Conservation (phyloP, 2,113 vertebrate species). For the Ictalurus furcatus region DNA sequence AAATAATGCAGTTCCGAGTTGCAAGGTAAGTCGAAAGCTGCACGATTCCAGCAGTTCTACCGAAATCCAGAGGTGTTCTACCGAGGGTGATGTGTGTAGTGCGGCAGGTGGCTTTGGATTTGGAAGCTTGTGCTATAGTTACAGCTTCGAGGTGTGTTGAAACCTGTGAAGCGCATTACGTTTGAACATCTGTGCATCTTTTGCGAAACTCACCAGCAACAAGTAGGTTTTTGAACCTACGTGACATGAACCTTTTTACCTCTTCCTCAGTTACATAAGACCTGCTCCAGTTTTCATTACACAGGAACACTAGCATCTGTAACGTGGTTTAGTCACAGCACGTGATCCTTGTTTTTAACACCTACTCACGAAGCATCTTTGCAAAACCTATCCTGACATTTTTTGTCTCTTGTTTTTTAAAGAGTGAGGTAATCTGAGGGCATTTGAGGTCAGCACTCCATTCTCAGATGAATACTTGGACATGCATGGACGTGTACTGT, state of each 20-base stretch:
- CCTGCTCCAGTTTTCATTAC: not conserved
- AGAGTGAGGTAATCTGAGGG: not conserved
- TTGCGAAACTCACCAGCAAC: no score
- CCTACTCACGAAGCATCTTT: not conserved
- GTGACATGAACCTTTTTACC: not conserved
- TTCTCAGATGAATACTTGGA: not conserved
- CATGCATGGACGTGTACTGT: not conserved
- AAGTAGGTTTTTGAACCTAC: not conserved
- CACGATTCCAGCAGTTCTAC: not conserved
- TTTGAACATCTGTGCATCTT: no score
- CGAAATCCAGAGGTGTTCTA: not conserved
- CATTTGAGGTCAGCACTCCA: not conserved
- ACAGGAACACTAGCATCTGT: not conserved
- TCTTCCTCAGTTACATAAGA: not conserved
- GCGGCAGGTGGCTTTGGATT: not conserved
- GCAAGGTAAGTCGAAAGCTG: not conserved
- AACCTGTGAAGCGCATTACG: no score
- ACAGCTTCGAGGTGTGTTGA: not conserved
- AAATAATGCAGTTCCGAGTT: not conserved
- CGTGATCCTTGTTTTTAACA: not conserved
- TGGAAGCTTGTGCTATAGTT: not conserved
- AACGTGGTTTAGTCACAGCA: not conserved
- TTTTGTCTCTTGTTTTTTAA: not conserved
- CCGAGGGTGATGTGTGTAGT: not conserved
- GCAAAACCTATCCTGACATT: not conserved